Base-by-base conservation (phyloP, 2,888 invertebrate genomes). In the Neelides folsomi region DNA sequence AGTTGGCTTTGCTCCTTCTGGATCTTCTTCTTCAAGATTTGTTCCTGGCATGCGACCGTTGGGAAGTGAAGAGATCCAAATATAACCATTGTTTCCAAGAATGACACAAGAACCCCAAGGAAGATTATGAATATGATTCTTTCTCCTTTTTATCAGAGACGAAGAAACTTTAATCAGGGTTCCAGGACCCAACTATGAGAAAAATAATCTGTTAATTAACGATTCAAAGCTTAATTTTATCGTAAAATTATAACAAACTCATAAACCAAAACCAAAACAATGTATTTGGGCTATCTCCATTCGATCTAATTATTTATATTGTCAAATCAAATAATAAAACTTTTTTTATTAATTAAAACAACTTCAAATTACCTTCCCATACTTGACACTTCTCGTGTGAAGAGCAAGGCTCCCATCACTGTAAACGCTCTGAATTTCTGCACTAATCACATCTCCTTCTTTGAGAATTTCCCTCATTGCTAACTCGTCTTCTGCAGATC, bases 361-460 rank as follows among this genome's bases (percentile, higher is more conserved):
- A 27, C 7, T 27, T 27, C 4, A 27, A 27, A 7, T n/a, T 70
- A 88, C 82, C 77, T 97, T 98, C 53, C 97, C 97, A 76, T 97
- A 98, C 68, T 92, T 93, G 53, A 94, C 77, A 72, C 90, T 94
- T 68, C 98, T 80, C 0, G 97, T 95, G 68, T 98, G 95, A 12
- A 98, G 72, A 0, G 92, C 88, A 15, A 98, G 72, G 0, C 88
- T 81, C 1, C 97, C 94, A 73, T 98, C 97, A 48, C 82, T 79
- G 68, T 82, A 88, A 5, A 93, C 79, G 68, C 83, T 88, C 69
- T 97, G 94, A 1, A 98, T 95, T 75, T 98, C 95, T 5, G 95
- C 97, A 72, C 93, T 93, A 55, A 98, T 89, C 1, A 98, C 76
- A 72, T 98, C 98, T 15, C 93, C 93, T 72, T 94, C 93, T 69